Conservation (phyloP, 2,113 vertebrate genomes). For the Regulus satrapa region DNA sequence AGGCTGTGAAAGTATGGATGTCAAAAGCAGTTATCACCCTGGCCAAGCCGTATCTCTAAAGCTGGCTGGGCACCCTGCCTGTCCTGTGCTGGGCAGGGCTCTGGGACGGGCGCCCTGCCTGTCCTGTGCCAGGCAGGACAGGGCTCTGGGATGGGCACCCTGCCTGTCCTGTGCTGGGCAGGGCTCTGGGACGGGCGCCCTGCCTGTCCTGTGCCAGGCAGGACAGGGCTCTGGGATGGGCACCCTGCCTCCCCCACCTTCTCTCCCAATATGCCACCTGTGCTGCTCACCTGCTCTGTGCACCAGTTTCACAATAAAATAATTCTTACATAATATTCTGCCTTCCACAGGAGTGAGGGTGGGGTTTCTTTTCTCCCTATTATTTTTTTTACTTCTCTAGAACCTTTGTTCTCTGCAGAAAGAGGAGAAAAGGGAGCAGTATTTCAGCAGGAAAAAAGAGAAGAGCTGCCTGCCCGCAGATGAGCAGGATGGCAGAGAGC, state of each 20-base stretch:
- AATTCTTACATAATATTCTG: accelerated
- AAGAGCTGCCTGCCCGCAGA: not conserved
- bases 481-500: not conserved
- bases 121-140: too few relatives aligned
- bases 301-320: not conserved
- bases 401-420: not conserved
- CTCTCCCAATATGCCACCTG: not conserved
- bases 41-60: accelerated
- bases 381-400: not conserved
- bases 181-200: not conserved
- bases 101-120: not conserved
- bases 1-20: not conserved
- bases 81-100: not conserved
- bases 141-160: too few relatives aligned
- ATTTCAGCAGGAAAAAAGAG: not conserved
- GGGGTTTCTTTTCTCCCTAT: not conserved
- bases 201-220: accelerated
- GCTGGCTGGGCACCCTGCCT: not conserved
- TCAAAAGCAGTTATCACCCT: not conserved
- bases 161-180: not conserved
- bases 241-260: not conserved
- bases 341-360: accelerated
- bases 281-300: too few relatives aligned
- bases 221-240: accelerated
- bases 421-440: not conserved